phyloP scores from a whole-genome alignment of 2,888 invertebrate genomes.

The Dasypogon diadema region DNA sequence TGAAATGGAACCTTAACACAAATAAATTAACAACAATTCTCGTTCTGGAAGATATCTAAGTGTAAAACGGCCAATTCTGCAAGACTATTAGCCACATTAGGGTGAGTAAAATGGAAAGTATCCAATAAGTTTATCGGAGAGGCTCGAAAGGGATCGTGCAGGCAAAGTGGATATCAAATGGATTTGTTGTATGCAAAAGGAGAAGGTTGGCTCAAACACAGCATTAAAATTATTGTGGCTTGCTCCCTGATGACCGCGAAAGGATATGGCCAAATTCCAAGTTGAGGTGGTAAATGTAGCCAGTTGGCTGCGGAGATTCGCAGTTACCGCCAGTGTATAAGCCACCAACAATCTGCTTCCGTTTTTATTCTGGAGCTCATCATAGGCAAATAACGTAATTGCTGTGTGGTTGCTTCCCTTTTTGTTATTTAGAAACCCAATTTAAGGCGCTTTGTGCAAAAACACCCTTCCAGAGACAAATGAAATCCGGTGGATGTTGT shows the following conservation, averaged over 20 bases:
- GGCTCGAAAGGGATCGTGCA: background rate
- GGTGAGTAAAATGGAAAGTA: slow-evolving; percentile 10
- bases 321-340: slow-evolving; percentile 35
- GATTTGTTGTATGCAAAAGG: slow-evolving; percentile 34
- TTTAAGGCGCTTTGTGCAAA: slow-evolving; percentile 32
- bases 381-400: slow-evolving; percentile 50
- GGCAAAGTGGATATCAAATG: slow-evolving; percentile 29
- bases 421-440: slow-evolving; percentile 47
- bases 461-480: slow-evolving; percentile 39
- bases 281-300: slow-evolving; percentile 23
- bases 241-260: slow-evolving; percentile 28
- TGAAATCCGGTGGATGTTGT: slow-evolving; percentile 52
- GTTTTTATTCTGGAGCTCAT: slow-evolving; percentile 41
- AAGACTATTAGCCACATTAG: slow-evolving; percentile 22
- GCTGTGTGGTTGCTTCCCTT: slow-evolving; percentile 49
- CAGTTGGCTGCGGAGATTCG: slow-evolving; percentile 33
- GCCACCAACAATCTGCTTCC: slow-evolving; percentile 44
- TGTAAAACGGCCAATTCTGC: slow-evolving; percentile 2
- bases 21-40: slow-evolving; percentile 28
- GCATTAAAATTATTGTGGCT: slow-evolving; percentile 51
- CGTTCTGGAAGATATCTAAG: slow-evolving; percentile 1
- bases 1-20: slow-evolving; percentile 11
- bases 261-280: slow-evolving; percentile 51
- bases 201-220: slow-evolving; percentile 31
- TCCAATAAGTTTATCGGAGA: slow-evolving; percentile 29